A percentile compares a stretch with the other conserved stretches of the same genome.
phyloP scores from a whole-genome alignment of 2,888 invertebrate genomes.

The Sceliomorpha sp. region DNA sequence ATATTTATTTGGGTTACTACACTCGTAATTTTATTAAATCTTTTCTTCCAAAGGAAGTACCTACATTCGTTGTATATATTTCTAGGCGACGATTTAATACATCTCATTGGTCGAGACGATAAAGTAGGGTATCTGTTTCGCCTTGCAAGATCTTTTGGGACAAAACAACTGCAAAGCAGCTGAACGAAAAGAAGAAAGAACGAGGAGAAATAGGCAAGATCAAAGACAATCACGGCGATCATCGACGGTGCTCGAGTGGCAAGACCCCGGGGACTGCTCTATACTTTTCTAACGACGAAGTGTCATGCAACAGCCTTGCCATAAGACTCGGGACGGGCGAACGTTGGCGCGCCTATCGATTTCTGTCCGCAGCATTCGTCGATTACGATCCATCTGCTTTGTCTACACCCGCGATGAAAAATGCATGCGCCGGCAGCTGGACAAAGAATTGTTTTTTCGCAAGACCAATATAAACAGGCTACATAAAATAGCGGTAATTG shows the following conservation, averaged over 20 bases:
- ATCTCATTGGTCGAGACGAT: too few species aligned
- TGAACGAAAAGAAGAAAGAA: conserved; percentile 9
- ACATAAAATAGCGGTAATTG: conserved; percentile 42
- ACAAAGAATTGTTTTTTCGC: conserved; percentile 43
- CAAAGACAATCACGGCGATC: conserved; percentile 50
- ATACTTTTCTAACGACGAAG: conserved; percentile 67
- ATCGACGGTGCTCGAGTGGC: conserved; percentile 36
- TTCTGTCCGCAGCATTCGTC: conserved; percentile 35
- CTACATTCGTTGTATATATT: too few species aligned
- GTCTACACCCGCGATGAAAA: conserved; percentile 36
- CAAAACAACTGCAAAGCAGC: conserved; percentile 7
- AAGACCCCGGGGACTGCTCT: conserved; percentile 66
- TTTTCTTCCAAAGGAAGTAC: too few species aligned
- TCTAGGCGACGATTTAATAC: too few species aligned
- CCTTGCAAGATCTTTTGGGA: conserved; percentile 3
- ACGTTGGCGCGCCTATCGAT: conserved; percentile 49
- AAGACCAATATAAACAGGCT: conserved; percentile 28
- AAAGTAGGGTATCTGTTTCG: too few species aligned
- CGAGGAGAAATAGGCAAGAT: conserved; percentile 24
- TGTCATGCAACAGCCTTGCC: conserved; percentile 75
- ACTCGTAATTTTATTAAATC: too few species aligned
- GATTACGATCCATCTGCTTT: conserved; percentile 41
- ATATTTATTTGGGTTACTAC: too few species aligned
- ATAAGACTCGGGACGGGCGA: conserved; percentile 67
- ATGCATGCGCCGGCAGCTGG: conserved; percentile 46